phyloP scores from a whole-genome alignment of 2,113 vertebrate genomes.

The Ptychochromis oligacanthus region DNA sequence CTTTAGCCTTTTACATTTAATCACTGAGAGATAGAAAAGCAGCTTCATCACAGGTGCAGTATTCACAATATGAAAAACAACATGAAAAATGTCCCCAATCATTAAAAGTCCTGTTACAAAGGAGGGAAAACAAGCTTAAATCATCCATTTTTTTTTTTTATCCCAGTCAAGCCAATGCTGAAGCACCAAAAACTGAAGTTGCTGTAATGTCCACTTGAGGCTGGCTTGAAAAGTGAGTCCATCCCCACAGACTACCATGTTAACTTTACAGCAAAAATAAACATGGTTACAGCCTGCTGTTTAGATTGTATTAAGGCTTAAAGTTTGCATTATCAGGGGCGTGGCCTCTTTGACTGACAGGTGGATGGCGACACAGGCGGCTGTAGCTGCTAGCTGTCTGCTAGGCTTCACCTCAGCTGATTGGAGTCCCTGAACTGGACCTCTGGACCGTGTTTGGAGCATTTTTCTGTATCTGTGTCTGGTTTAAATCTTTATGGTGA shows the following conservation, averaged over 20 bases:
- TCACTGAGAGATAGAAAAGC: background rate
- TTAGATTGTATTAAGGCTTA: too few species aligned
- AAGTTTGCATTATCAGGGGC: too few species aligned
- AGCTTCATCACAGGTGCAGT: too few species aligned
- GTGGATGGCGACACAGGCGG: too few species aligned
- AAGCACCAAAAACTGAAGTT: background rate
- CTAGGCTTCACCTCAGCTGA: too few species aligned
- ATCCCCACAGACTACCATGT: background rate
- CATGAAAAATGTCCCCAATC: background rate
- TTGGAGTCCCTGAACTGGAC: too few species aligned
- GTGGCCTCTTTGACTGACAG: too few species aligned
- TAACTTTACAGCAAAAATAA: background rate
- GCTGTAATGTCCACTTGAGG: background rate
- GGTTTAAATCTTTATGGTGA: background rate
- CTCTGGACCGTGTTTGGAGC: too few species aligned
- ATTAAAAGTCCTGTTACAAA: background rate
- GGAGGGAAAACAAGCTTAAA: background rate
- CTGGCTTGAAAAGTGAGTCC: background rate
- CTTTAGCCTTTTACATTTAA: background rate
- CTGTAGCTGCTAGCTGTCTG: too few species aligned
- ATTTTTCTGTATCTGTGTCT: background rate
- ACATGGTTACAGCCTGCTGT: background rate
- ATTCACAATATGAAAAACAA: too few species aligned
- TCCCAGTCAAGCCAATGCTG: background rate
- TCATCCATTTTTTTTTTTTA: background rate